Evolutionary conservation across 2,797 vertebrate genomes (phyloP).

Genomic region (Anguilla megastoma): DNA sequence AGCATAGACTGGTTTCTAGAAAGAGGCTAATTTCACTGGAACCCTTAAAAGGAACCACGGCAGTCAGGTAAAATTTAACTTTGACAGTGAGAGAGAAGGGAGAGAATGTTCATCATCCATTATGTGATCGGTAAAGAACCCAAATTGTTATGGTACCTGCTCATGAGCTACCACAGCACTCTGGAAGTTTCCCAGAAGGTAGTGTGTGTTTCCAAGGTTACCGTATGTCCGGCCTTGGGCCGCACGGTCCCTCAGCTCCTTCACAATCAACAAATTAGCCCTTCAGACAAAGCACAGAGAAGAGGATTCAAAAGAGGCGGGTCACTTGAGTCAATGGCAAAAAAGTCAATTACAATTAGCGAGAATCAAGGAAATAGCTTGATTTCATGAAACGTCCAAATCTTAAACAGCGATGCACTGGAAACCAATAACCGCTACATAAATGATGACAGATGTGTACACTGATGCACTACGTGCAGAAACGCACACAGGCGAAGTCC

Average conservation of each 20-base stretch:
- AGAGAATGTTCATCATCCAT: background rate
- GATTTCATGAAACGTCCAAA: background rate
- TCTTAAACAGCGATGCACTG: background rate
- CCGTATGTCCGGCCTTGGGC: slow-evolving; percentile 93
- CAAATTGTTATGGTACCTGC: slow-evolving; percentile 73
- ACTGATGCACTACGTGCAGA: background rate
- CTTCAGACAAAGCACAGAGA: slow-evolving; percentile 59
- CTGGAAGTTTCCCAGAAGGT: slow-evolving; percentile 91
- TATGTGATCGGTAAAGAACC: background rate
- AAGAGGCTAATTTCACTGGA: background rate
- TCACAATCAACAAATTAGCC: slow-evolving; percentile 86
- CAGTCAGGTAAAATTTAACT: background rate
- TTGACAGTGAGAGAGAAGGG: background rate
- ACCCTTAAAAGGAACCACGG: background rate
- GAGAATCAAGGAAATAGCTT: background rate
- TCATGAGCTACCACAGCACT: slow-evolving; percentile 87
- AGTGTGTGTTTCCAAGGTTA: slow-evolving; percentile 94
- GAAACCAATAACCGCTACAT: background rate
- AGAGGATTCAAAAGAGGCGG: background rate
- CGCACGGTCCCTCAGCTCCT: slow-evolving; percentile 85
- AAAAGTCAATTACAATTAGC: background rate
- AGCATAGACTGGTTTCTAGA: background rate
- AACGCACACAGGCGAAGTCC: background rate
- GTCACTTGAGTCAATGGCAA: background rate
- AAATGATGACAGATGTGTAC: background rate